These are phyloP conservation scores for Rhagonycha lutea DNA, from an alignment of 2,888 invertebrate species.

Conservation along the genomic window DNA sequence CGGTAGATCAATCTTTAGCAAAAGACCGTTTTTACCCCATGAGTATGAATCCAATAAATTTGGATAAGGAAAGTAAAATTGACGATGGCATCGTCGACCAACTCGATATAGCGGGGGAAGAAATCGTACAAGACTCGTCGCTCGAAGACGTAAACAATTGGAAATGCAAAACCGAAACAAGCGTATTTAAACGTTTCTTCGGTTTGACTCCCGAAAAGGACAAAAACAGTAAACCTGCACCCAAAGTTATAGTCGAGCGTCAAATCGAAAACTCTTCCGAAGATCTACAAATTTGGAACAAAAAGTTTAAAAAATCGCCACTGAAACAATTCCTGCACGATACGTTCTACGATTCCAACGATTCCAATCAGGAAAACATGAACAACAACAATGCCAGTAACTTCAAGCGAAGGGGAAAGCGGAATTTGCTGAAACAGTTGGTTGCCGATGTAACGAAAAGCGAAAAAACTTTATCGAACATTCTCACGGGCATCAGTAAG, in stretches of 20 bases:
- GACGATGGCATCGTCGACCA: background rate
- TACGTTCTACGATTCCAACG: background rate
- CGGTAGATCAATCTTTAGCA: slow-evolving; percentile 42
- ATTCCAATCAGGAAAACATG: background rate
- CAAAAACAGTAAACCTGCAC: background rate
- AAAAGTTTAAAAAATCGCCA: background rate
- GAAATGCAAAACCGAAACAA: background rate
- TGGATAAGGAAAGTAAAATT: slow-evolving; percentile 22
- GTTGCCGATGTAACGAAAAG: background rate
- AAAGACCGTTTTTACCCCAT: slow-evolving; percentile 50
- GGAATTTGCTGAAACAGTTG: background rate
- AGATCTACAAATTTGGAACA: background rate
- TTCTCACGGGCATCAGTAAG: background rate
- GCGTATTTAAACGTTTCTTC: slow-evolving; percentile 1
- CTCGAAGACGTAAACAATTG: background rate
- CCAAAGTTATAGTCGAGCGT: background rate
- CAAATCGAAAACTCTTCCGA: background rate
- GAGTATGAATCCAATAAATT: slow-evolving; percentile 46
- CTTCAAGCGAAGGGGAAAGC: background rate
- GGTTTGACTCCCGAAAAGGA: background rate
- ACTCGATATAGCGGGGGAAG: background rate
- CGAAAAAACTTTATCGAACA: background rate
- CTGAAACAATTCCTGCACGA: background rate
- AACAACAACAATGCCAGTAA: background rate
- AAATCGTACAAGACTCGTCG: background rate